These are phyloP conservation scores for Isaurus tuberculatus DNA, from an alignment of 92 coral and sea anemone species.

Conservation along the genomic window DNA sequence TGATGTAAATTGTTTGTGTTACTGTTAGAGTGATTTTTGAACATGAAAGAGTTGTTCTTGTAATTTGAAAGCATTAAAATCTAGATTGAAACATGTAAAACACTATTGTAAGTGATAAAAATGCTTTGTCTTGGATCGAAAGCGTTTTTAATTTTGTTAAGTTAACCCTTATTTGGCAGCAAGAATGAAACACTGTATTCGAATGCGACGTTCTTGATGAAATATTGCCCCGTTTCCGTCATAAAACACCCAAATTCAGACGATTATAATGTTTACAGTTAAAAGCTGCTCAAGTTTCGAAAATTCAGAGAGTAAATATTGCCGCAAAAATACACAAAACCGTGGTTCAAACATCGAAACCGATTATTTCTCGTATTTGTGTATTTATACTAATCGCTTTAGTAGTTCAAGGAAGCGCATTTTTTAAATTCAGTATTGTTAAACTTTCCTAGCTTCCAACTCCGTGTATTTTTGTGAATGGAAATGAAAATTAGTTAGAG, in stretches of 20 bases:
- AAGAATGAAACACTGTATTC: neutral
- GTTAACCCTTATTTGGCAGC: no score
- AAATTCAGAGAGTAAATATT: conserved; percentile 72
- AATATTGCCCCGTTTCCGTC: neutral
- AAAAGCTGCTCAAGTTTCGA: conserved; percentile 61
- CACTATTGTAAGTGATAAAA: no score
- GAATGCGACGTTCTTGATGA: neutral
- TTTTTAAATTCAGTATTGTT: neutral
- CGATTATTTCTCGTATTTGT: conserved; percentile 62
- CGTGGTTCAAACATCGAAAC: conserved; percentile 51
- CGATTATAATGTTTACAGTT: conserved; percentile 12
- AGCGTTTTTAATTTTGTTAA: no score
- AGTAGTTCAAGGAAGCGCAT: neutral
- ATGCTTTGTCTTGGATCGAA: no score
- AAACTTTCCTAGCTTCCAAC: neutral
- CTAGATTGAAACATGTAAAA: no score
- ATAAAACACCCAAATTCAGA: neutral
- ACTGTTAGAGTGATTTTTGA: no score
- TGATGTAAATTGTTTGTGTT: no score
- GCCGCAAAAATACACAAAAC: conserved; percentile 64
- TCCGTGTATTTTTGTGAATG: neutral
- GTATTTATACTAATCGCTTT: conserved; percentile 51
- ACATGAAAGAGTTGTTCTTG: no score
- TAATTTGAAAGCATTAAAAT: no score
- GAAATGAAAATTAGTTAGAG: neutral